Base-by-base conservation (phyloP, 2,888 invertebrate genomes). In the Parapristionchus giblindavisi region DNA sequence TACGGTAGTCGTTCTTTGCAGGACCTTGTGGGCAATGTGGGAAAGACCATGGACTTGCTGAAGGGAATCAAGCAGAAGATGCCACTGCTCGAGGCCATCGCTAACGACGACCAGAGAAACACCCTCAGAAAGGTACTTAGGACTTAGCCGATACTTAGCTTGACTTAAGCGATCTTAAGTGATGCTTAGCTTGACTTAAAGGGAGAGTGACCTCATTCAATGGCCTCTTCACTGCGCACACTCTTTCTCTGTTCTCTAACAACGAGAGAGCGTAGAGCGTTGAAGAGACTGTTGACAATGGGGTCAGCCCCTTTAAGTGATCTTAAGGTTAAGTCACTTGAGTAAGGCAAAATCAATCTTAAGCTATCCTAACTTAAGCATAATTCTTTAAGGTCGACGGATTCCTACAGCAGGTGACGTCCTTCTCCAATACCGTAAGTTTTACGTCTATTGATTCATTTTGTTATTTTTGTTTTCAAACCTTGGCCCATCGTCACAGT, bases 1-100 rank as follows among this genome's bases (percentile, higher is more conserved):
- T n/a, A n/a, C n/a, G n/a, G n/a, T n/a, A n/a, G n/a, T 34, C 21
- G 29, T 32, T 40, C 27, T 56, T 58, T 76, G 27, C 52, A 81
- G 81, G 80, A 79, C 27, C 71, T 84, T 51, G 77, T 77, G n/a
- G 77, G 75, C 56, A 84, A 84, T 70, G 76, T 83, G 51, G 76
- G 80, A 65, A 61, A 79, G n/a, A 80, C 82, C 34, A 81, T 79
- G 76, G 82, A 82, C 38, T 76, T 84, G 27, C 78, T 84, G 66
- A 76, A 66, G 40, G 79, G 79, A 36, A 58, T 84, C 71, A 82
- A 84, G 78, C 81, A 81, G 60, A 83, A 84, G 77, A 76, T 77
- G 34, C 77, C 79, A 76, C 65, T 75, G 32, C 75, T 84, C 54
- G 81, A 80, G 61, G 79, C 80, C 27, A 27, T 84, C 76, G 84